Evolutionary conservation across 2,888 invertebrate species (phyloP), one percentile per base, ranked within the genome.

Genomic region (Acleris laterana): DNA sequence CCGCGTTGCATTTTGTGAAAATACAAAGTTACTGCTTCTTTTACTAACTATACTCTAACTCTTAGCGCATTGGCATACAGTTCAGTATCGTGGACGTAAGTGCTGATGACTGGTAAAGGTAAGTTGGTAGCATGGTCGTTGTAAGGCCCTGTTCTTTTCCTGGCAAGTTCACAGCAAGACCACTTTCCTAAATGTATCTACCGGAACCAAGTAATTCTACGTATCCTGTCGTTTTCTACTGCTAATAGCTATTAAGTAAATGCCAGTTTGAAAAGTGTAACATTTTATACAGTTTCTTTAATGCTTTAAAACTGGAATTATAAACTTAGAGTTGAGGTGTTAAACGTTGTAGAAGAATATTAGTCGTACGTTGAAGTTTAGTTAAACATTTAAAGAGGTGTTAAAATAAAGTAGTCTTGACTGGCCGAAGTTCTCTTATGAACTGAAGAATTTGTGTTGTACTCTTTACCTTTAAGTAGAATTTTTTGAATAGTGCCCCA

Each of bases 1-100:
- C 90, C 90, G 91, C 81, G 79, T 90, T 83, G 77, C 77, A 75
- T 73, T 71, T 78, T 73, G 69, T 68, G 72, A 72, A 69, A 68
- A 73, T 76, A 71, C 74, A 74, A 48, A 17, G 64, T 71, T 73
- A 67, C 71, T 48, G 64, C 48, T 66, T 56, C 63, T 19, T 25
- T 57, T 11, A 63, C 72, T 71, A 72, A 64, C 28, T 49, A n/a
- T 55, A n/a, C 17, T 25, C 38, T 62, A 57, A 16, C 63, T 68
- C 68, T 73, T 82, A 80, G 72, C 58, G 6, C 62, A 69, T 71
- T 22, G 69, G 2, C 6, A 63, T 81, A 84, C 69, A 71, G 73
- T 71, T 69, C 59, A 77, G 70, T 22, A 48, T 46, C 22, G 17
- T 75, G 70, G 78, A 46, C 32, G 38, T 63, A 59, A 42, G 6